These are phyloP conservation scores for Dynastes maya DNA, from an alignment of 2,888 invertebrate species.

Conservation along the genomic window DNA sequence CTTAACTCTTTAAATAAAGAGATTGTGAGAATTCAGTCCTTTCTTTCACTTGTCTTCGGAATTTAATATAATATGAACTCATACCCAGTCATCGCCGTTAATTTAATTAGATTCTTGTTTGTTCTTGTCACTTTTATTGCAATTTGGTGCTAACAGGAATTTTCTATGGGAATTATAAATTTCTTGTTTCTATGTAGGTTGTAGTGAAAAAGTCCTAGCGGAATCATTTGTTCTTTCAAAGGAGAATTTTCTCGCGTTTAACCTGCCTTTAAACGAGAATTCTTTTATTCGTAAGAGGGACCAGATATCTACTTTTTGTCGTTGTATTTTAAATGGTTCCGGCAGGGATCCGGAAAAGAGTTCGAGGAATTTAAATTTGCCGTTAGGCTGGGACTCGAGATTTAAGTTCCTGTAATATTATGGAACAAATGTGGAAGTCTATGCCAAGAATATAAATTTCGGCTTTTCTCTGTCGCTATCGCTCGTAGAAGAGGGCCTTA, in stretches of 20 bases:
- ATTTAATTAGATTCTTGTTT: too few species aligned
- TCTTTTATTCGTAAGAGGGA: not conserved
- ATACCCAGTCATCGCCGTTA: too few species aligned
- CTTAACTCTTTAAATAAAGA: too few species aligned
- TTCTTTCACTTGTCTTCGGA: too few species aligned
- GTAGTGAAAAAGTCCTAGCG: too few species aligned
- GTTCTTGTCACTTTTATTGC: too few species aligned
- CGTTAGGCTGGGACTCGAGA: conserved; percentile 41
- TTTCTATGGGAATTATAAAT: too few species aligned
- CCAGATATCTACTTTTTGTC: not conserved
- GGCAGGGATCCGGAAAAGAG: conserved; percentile 4
- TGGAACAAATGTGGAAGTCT: conserved; percentile 49
- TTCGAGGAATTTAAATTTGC: conserved; percentile 49
- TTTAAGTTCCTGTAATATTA: conserved; percentile 49
- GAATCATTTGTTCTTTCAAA: too few species aligned
- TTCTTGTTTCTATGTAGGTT: too few species aligned
- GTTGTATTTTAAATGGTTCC: not conserved
- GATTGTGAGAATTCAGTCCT: too few species aligned
- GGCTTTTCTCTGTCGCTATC: conserved; percentile 32
- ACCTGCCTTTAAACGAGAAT: not conserved
- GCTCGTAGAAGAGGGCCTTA: not conserved
- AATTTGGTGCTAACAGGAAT: too few species aligned
- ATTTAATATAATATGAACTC: too few species aligned
- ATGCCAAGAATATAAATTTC: conserved; percentile 50
- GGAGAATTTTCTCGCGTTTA: not conserved